phyloP scores from a whole-genome alignment of 1,140 invertebrate genomes.

The Pseudoatta argentina region DNA sequence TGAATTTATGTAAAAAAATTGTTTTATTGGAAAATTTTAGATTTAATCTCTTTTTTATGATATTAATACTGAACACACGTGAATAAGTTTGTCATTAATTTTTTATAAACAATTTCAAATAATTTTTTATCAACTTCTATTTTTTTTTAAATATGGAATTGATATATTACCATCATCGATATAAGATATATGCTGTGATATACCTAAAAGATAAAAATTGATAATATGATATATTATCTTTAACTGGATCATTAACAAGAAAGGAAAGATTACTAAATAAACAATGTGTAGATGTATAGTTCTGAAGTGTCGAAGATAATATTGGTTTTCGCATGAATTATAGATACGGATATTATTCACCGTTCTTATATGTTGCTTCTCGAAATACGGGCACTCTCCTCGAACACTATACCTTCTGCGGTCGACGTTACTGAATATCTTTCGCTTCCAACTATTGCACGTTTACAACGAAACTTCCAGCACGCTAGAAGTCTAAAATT shows the following conservation, averaged over 20 bases:
- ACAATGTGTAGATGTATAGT: not conserved
- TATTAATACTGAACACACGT: not conserved
- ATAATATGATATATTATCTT: not conserved
- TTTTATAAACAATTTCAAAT: not conserved
- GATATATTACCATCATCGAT: not conserved
- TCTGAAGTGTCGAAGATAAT: conserved; percentile 11
- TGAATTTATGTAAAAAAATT: not conserved
- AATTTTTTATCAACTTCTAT: not conserved
- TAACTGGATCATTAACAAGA: not conserved
- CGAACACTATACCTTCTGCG: conserved; percentile 33
- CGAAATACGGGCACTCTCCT: conserved; percentile 40
- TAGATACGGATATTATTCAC: conserved; percentile 45
- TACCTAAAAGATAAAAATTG: not conserved
- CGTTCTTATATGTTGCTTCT: conserved; percentile 27
- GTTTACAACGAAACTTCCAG: conserved; percentile 29
- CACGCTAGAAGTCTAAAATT: conserved; percentile 43
- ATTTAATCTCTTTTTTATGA: not conserved
- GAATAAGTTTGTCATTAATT: not conserved
- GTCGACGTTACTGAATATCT: conserved; percentile 51
- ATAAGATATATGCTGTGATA: not conserved
- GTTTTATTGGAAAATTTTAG: not conserved
- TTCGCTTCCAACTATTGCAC: conserved; percentile 29
- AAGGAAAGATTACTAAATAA: not conserved
- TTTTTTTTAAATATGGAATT: not conserved
- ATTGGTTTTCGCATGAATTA: conserved; percentile 46